phyloP scores from a whole-genome alignment of 2,888 invertebrate species.

The Acholoe squamosa region DNA sequence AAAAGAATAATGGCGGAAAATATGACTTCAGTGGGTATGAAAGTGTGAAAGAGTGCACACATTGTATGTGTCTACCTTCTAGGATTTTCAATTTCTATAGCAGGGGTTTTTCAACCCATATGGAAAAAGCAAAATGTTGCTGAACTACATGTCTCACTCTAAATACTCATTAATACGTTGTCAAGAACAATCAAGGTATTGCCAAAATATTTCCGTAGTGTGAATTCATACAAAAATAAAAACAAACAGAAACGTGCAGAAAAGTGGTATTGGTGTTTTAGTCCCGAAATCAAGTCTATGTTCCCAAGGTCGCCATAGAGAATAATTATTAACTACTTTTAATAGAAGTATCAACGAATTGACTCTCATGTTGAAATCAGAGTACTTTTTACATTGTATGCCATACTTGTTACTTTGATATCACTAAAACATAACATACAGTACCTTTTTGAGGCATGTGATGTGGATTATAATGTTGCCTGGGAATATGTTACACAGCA shows the following conservation, averaged over 20 bases:
- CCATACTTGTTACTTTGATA: not conserved
- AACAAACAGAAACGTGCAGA: not conserved
- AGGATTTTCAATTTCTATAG: conserved; percentile 24
- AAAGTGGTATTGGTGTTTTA: no score
- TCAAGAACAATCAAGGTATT: not conserved
- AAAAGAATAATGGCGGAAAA: not conserved
- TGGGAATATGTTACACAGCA: no score
- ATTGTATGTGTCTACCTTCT: conserved; percentile 3
- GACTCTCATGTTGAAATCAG: not conserved
- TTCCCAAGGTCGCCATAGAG: not conserved
- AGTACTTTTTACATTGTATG: conserved; percentile 14
- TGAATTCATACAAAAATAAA: not conserved
- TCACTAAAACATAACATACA: not conserved
- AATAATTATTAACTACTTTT: not conserved
- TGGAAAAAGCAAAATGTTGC: conserved; percentile 59
- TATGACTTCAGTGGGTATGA: not conserved
- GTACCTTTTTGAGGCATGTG: no score
- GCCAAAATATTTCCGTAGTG: not conserved
- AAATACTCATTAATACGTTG: conserved; percentile 1
- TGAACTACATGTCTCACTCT: conserved; percentile 29
- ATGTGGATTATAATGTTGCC: no score
- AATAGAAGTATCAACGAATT: not conserved
- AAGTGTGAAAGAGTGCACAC: not conserved
- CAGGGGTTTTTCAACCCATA: conserved; percentile 59
- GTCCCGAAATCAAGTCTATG: no score